A percentile compares a stretch with the other conserved stretches of the same genome.
These are phyloP conservation scores for Stictonetta naevosa DNA, from an alignment of 2,113 vertebrate species.

Conservation along the genomic window DNA sequence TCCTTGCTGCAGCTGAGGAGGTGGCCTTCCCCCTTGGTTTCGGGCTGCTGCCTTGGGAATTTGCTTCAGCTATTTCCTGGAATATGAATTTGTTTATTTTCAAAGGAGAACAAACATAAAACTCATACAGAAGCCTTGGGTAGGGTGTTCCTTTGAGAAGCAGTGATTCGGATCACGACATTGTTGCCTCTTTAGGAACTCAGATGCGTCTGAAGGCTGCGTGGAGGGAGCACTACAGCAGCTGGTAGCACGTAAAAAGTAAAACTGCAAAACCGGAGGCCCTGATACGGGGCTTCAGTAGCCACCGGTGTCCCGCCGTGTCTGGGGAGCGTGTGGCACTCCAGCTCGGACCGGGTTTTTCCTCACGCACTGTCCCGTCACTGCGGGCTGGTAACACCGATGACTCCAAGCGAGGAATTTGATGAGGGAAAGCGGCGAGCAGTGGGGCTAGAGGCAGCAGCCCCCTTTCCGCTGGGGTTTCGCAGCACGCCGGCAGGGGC, in stretches of 20 bases:
- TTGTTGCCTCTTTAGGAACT: not conserved
- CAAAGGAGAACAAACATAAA: slow-evolving; percentile 47
- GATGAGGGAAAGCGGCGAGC: too few relatives aligned
- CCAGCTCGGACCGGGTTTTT: not conserved
- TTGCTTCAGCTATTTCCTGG: slow-evolving; percentile 52
- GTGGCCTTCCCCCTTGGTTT: not conserved
- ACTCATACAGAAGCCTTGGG: not conserved
- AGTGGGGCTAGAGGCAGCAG: too few relatives aligned
- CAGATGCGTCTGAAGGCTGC: not conserved
- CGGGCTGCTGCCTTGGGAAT: slow-evolving; percentile 39
- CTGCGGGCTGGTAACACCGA: not conserved
- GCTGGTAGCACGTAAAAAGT: not conserved
- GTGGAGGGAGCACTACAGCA: not conserved
- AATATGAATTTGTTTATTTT: slow-evolving; percentile 62
- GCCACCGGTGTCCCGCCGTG: accelerated
- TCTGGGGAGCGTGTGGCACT: not conserved
- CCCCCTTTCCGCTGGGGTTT: too few relatives aligned
- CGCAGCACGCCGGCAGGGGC: too few relatives aligned
- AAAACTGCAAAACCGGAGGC: not conserved
- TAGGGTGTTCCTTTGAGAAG: not conserved
- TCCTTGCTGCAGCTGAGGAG: accelerated
- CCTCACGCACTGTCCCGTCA: not conserved
- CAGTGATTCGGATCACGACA: not conserved
- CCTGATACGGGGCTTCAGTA: too few relatives aligned
- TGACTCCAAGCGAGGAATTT: not conserved